A percentile compares a stretch with the other conserved stretches of the same genome.
Evolutionary conservation across 2,888 invertebrate genomes (phyloP).

Genomic region (Alcis repandata): DNA sequence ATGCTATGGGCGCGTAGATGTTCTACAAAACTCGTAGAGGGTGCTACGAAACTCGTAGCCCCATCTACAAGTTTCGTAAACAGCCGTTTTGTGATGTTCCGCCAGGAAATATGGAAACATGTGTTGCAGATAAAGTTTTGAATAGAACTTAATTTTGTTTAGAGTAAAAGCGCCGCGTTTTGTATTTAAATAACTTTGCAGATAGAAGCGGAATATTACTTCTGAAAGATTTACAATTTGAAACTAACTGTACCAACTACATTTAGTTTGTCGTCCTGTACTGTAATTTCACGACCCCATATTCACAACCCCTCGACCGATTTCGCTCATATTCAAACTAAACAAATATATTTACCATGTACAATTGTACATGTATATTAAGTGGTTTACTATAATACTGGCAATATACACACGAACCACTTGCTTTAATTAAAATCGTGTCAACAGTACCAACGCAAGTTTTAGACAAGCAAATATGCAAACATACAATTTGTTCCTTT

Average conservation of each 20-base stretch:
- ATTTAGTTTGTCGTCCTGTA: no score
- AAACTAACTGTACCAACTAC: not conserved
- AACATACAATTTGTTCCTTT: no score
- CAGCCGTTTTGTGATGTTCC: constrained; percentile 27
- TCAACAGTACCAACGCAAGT: no score
- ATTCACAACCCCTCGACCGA: no score
- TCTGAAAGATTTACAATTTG: not conserved
- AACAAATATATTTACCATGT: no score
- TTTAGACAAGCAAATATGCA: no score
- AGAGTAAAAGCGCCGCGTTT: not conserved
- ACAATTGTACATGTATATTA: no score
- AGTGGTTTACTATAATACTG: no score
- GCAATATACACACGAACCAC: no score
- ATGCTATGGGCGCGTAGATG: constrained; percentile 1
- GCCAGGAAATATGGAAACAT: constrained; percentile 25
- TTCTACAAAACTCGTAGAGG: constrained; percentile 37
- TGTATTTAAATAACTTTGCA: not conserved
- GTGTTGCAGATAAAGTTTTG: constrained; percentile 29
- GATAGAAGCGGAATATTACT: constrained; percentile 2
- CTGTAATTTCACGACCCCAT: no score
- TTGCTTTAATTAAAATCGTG: no score
- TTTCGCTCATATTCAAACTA: no score
- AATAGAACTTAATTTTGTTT: constrained; percentile 31
- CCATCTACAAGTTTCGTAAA: constrained; percentile 25
- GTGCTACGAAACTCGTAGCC: constrained; percentile 38